Conservation (phyloP, 2,797 vertebrate species). For the Clarias laeviceps region DNA sequence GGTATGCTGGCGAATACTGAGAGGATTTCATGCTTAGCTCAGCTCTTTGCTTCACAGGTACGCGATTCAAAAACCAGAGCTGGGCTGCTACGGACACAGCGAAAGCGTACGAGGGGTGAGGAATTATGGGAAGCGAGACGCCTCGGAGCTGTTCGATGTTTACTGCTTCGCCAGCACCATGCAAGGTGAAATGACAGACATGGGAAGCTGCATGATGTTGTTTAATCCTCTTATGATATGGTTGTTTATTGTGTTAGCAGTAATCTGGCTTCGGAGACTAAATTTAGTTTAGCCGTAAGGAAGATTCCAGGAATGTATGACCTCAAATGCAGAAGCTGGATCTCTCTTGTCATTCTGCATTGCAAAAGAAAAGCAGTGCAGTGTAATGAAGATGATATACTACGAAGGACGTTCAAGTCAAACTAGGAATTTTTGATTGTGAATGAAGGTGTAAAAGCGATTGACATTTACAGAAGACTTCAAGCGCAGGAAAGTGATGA, state of each 20-base stretch:
- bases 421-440: too few species aligned
- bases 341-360: background rate
- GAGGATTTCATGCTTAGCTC: slow-evolving; percentile 26
- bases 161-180: slow-evolving; percentile 89
- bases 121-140: slow-evolving; percentile 87
- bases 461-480: too few species aligned
- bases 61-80: slow-evolving; percentile 86
- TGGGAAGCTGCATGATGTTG: background rate
- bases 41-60: slow-evolving; percentile 75
- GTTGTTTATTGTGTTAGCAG: background rate
- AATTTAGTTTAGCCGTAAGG: background rate
- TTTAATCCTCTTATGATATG: background rate
- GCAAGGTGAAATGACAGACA: slow-evolving; percentile 71
- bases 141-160: slow-evolving; percentile 87
- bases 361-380: background rate
- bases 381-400: background rate
- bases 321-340: background rate
- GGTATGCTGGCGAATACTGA: background rate
- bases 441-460: too few species aligned
- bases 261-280: background rate
- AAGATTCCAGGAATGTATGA: background rate
- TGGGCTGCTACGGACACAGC: slow-evolving; percentile 91
- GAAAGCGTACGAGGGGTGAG: slow-evolving; percentile 87
- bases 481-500: too few species aligned
- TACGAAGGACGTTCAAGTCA: too few species aligned